These are phyloP conservation scores for Vandiemenella viatica DNA, from an alignment of 2,888 invertebrate species.

Conservation along the genomic window DNA sequence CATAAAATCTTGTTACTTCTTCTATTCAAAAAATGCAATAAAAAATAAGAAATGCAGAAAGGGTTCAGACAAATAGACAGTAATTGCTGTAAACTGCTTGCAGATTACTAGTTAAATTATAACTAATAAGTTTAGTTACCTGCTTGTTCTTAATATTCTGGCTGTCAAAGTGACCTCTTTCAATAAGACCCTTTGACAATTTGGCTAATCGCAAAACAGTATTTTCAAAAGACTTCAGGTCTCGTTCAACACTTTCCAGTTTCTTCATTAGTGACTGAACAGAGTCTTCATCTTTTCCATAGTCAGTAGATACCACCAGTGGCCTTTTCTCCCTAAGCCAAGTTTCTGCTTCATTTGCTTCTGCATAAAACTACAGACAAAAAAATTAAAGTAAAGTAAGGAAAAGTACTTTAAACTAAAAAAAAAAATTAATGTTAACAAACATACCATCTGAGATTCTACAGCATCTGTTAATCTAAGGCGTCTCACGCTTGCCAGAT, in stretches of 20 bases:
- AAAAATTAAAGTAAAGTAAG: no score
- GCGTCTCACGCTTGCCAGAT: constrained; percentile 49
- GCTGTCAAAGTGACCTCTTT: constrained; percentile 65
- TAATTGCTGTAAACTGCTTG: no score
- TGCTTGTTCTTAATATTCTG: constrained; percentile 54
- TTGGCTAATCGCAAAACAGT: constrained; percentile 54
- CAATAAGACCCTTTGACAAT: constrained; percentile 48
- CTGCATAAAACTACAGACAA: constrained; percentile 59
- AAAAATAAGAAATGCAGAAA: neutral
- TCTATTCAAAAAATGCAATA: no score
- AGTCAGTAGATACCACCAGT: constrained; percentile 56
- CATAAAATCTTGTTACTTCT: neutral
- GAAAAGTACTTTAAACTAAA: constrained; percentile 3
- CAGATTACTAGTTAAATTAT: no score
- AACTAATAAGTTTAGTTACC: constrained; percentile 20
- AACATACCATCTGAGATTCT: constrained; percentile 59
- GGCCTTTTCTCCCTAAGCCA: constrained; percentile 82
- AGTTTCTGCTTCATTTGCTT: constrained; percentile 78
- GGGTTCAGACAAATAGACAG: neutral
- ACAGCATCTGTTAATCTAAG: constrained; percentile 62
- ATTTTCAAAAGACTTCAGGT: constrained; percentile 62
- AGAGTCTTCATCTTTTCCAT: constrained; percentile 86
- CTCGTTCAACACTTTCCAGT: constrained; percentile 67
- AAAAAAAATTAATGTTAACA: neutral
- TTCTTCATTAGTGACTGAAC: constrained; percentile 70